These are phyloP conservation scores for Microctonus aethiopoides DNA, from an alignment of 2,888 invertebrate genomes.

Conservation along the genomic window DNA sequence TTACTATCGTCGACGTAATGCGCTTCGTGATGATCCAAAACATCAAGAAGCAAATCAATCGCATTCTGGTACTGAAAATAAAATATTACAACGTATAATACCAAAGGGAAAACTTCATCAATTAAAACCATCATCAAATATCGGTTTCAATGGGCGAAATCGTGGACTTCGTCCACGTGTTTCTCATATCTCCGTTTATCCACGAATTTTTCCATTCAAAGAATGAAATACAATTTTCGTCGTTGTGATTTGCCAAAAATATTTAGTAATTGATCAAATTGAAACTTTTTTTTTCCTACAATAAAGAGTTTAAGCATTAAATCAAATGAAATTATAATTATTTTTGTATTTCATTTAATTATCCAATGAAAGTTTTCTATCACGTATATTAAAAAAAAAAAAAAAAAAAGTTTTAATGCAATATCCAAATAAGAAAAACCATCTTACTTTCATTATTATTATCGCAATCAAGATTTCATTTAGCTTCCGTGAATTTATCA, in stretches of 20 bases:
- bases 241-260: background rate
- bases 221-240: conserved; percentile 48
- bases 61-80: conserved; percentile 17
- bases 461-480: conserved; percentile 28
- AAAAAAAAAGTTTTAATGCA: conserved; percentile 13
- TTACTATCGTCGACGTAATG: conserved; percentile 71
- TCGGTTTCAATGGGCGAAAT: conserved; percentile 52
- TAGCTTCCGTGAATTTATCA: conserved; percentile 22
- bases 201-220: conserved; percentile 62
- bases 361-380: background rate
- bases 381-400: background rate
- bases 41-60: conserved; percentile 43
- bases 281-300: no score
- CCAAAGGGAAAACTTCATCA: conserved; percentile 34
- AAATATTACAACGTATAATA: conserved; percentile 47
- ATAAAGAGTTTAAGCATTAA: background rate
- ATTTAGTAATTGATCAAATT: no score
- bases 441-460: conserved; percentile 18
- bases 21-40: conserved; percentile 31
- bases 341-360: background rate
- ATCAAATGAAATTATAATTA: background rate
- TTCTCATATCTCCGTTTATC: conserved; percentile 67
- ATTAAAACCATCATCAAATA: conserved; percentile 59
- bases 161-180: conserved; percentile 55
- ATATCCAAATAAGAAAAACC: conserved; percentile 10